Evolutionary conservation across 1,140 invertebrate species (phyloP), one percentile per base, ranked within the genome.

Genomic region (Pseudomyrmex flavicornis): DNA sequence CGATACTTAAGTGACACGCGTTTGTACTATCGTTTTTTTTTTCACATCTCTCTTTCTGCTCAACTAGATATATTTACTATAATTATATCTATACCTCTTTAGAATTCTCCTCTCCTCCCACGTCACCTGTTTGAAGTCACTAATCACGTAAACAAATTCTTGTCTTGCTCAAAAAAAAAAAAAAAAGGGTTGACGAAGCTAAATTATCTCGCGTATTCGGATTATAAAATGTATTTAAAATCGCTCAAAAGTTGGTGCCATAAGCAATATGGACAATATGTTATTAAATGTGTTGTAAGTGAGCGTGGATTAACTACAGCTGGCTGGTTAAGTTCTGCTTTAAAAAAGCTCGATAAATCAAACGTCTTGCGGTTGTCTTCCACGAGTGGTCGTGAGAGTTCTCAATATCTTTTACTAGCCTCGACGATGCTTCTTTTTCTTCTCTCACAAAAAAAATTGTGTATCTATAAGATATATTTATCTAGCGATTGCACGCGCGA

Each of bases 221-320:
- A 72, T 52, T 75, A 74, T 75, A 66, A 80, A 88, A 83, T 70
- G 35, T 35, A 35, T 35, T 35, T 35, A 61, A 90, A 86, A 88
- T 87, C 89, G 92, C 92, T 92, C 92, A 92, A 92, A 89, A 84
- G 63, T 85, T 77, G 90, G 85, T 91, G 90, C 91, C 91, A 91
- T 88, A 92, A 91, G 90, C 90, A 92, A 92, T 92, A 90, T 90
- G 89, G 91, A 92, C 91, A 92, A 92, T 92, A 92, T 90, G 75
- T 70, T 89, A 68, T 90, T 86, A 88, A 84, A 88, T 84, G 76
- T 80, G 82, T 89, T 88, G 70, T 82, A 80, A 61, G 70, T 62
- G 83, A 65, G 63, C 75, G 74, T 66, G 77, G 74, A 83, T 74
- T 73, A 84, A 88, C 91, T 92, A 93, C 92, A 93, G 92, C 92